phyloP scores from a whole-genome alignment of 1,140 invertebrate genomes.

The Ceratosolen solmsi region DNA sequence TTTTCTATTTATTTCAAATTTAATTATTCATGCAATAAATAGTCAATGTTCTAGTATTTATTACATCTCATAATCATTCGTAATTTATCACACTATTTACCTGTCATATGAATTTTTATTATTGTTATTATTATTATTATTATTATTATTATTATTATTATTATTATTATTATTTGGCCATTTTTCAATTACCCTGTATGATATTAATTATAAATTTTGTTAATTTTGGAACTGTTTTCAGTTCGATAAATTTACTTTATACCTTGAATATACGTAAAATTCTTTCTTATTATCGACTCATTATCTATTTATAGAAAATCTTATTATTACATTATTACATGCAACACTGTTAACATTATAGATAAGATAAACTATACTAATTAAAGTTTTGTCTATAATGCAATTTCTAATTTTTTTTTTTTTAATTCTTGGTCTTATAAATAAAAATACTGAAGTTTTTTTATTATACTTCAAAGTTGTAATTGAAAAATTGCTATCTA shows the following conservation, averaged over 20 bases:
- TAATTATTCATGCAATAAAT: background rate
- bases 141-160: constrained; percentile 9
- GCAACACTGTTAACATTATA: background rate
- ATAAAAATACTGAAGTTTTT: too few relatives aligned
- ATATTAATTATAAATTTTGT: background rate
- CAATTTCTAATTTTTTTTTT: too few relatives aligned
- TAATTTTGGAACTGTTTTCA: background rate
- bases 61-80: background rate
- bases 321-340: background rate
- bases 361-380: too few relatives aligned
- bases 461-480: too few relatives aligned
- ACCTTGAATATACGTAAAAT: background rate
- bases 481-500: too few relatives aligned
- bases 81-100: background rate
- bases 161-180: constrained; percentile 9
- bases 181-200: constrained; percentile 11
- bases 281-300: background rate
- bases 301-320: background rate
- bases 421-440: too few relatives aligned
- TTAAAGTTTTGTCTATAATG: too few relatives aligned
- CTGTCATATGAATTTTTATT: background rate
- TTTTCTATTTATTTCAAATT: background rate
- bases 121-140: background rate
- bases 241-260: background rate
- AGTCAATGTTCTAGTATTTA: background rate